A percentile compares a stretch with the other conserved stretches of the same genome.
Evolutionary conservation across 1,140 invertebrate species (phyloP).

Genomic region (Venustaconcha ellipsiformis): DNA sequence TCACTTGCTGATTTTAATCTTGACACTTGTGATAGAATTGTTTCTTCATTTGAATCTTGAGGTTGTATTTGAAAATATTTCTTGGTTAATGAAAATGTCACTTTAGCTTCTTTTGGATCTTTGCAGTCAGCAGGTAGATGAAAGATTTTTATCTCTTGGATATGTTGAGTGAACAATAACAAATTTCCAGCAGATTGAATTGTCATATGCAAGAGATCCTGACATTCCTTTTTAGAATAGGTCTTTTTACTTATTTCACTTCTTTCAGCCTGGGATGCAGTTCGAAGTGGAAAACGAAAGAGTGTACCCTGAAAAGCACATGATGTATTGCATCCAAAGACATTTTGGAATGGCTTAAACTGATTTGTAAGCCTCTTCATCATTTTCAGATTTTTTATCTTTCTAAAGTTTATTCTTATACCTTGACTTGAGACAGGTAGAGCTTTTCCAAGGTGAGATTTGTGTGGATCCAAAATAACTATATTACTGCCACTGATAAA

Average conservation of each 20-base stretch:
- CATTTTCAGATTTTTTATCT: constrained; percentile 26
- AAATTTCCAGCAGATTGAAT: constrained; percentile 35
- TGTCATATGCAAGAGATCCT: constrained; percentile 34
- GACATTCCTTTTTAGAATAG: constrained; percentile 38
- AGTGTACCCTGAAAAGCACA: constrained; percentile 45
- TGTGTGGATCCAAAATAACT: constrained; percentile 63
- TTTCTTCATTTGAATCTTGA: neutral
- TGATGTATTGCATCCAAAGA: constrained; percentile 47
- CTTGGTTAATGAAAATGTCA: constrained; percentile 1
- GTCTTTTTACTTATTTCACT: constrained; percentile 51
- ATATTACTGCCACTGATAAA: constrained; percentile 53
- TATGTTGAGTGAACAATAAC: constrained; percentile 53
- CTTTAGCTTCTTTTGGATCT: constrained; percentile 3
- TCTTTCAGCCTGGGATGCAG: constrained; percentile 32
- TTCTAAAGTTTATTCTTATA: constrained; percentile 21
- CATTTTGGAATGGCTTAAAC: constrained; percentile 49
- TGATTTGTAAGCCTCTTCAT: constrained; percentile 40
- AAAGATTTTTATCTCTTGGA: constrained; percentile 38
- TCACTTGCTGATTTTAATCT: neutral
- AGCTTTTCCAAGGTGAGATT: constrained; percentile 39
- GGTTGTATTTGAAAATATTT: constrained; percentile 6
- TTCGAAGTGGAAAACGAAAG: constrained; percentile 53
- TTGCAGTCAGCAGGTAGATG: constrained; percentile 29
- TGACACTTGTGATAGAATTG: neutral
- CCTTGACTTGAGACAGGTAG: constrained; percentile 14